These are phyloP conservation scores for Nebria salina DNA, from an alignment of 2,888 invertebrate genomes.

Conservation along the genomic window DNA sequence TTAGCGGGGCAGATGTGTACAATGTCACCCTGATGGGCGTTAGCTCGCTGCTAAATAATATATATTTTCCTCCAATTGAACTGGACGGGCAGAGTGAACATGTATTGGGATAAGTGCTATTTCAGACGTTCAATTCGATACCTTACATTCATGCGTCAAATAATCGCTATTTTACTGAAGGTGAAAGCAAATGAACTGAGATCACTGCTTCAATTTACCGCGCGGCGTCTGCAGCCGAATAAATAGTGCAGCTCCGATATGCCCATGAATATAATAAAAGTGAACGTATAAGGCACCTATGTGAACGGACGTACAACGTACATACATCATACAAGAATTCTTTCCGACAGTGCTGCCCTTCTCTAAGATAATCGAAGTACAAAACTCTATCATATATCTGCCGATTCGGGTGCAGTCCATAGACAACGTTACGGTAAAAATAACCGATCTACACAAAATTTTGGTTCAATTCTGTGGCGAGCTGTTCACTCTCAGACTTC, in stretches of 20 bases:
- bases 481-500: conserved; percentile 51
- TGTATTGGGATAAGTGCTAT: background rate
- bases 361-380: conserved; percentile 56
- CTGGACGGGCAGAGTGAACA: background rate
- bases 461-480: conserved; percentile 55
- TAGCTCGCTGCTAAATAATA: background rate
- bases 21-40: background rate
- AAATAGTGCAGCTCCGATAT: conserved; percentile 52
- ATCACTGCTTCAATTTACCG: conserved; percentile 51
- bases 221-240: conserved; percentile 42
- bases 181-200: conserved; percentile 47
- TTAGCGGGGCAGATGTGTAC: too few species aligned
- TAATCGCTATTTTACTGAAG: background rate
- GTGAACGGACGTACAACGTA: conserved; percentile 51
- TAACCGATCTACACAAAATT: conserved; percentile 54
- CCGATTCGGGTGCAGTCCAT: conserved; percentile 53
- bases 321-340: conserved; percentile 57
- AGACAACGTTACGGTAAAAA: conserved; percentile 52
- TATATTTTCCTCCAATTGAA: background rate
- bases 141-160: too few species aligned
- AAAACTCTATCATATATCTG: conserved; percentile 55
- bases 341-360: conserved; percentile 49
- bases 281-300: conserved; percentile 53
- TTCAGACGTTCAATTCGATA: background rate
- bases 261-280: conserved; percentile 54